Evolutionary conservation across 2,797 vertebrate species (phyloP), one percentile per base, ranked within the genome.

Genomic region (Melanotaenia nigrans): DNA sequence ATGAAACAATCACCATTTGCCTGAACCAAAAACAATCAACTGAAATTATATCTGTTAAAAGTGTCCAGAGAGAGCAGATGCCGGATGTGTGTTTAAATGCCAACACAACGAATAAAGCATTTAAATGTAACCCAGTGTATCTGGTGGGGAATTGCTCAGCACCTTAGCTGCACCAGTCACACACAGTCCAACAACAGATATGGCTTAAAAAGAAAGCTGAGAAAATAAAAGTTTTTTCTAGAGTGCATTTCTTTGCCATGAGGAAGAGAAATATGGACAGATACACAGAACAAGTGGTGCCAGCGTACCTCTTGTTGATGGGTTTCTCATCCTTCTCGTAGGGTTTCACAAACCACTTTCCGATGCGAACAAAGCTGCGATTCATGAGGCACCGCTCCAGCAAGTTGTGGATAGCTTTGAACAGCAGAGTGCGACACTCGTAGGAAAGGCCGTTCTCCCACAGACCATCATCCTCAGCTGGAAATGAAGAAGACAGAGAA

Each of bases 281-380:
- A 28, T 33, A 7, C 12, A 65, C 33, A 9, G 51, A 57, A 45
- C 30, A 10, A 69, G 53, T 1, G 4, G 35, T 33, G 59, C 47
- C 61, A 51, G 57, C 68, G 79, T 94, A 99, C 97, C 98, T 99
- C 93, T 99, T 99, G 92, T 98, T 99, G 80, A 98, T 96, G 77
- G 96, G 97, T 93, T 99, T 99, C 90, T 99, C 98, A 81, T 99
- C 98, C 83, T 99, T 99, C 93, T 99, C 97, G 45, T 99, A 99
- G 53, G 98, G 98, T 92, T 98, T 99, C 65, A 99, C 98, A 81
- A 99, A 99, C 98, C 98, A 99, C 78, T 96, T 98, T 61, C 98
- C 98, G 49, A 99, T 97, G 78, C 98, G 97, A 66, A 99, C 96
- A 58, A 99, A 98, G 83, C 97, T 96, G 6, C 98, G 94, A 85